Evolutionary conservation across 2,113 vertebrate genomes (phyloP).

Genomic region (Sorex fumeus): DNA sequence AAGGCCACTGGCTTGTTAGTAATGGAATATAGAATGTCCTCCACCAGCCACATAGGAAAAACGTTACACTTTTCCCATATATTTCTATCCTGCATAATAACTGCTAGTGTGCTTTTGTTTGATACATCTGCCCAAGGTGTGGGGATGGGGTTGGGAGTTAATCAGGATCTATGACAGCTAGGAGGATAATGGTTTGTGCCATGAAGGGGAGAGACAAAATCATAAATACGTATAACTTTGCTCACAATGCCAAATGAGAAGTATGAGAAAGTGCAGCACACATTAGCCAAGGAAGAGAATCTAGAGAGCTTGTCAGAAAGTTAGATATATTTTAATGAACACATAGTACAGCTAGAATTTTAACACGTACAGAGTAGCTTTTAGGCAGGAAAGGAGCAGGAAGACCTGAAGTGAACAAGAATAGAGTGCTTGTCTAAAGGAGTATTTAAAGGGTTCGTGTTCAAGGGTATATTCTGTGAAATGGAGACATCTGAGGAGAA

Average conservation of each 20-base stretch:
- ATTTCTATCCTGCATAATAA: slow-evolving; percentile 11
- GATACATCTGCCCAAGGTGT: background rate
- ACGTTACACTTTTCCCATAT: background rate
- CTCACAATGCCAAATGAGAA: slow-evolving; percentile 7
- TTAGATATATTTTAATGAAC: slow-evolving; percentile 4
- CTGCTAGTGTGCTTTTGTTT: background rate
- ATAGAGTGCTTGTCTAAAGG: background rate
- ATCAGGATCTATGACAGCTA: background rate
- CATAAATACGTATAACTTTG: slow-evolving; percentile 5
- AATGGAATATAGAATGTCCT: background rate
- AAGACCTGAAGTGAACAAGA: background rate
- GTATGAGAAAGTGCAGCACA: background rate
- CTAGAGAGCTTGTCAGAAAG: background rate
- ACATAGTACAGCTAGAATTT: background rate
- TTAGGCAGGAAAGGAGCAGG: background rate
- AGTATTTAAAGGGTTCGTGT: background rate
- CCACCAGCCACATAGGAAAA: background rate
- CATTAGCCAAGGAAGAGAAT: background rate
- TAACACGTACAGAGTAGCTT: background rate
- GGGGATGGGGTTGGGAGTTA: background rate
- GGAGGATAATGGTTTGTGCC: background rate
- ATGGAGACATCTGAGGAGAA: slow-evolving; percentile 8
- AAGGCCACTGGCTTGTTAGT: background rate
- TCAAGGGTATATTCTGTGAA: background rate
- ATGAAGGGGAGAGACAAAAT: slow-evolving; percentile 18